These are phyloP conservation scores for Daktulosphaira vitifoliae DNA, from an alignment of 1,140 invertebrate genomes.

Conservation along the genomic window DNA sequence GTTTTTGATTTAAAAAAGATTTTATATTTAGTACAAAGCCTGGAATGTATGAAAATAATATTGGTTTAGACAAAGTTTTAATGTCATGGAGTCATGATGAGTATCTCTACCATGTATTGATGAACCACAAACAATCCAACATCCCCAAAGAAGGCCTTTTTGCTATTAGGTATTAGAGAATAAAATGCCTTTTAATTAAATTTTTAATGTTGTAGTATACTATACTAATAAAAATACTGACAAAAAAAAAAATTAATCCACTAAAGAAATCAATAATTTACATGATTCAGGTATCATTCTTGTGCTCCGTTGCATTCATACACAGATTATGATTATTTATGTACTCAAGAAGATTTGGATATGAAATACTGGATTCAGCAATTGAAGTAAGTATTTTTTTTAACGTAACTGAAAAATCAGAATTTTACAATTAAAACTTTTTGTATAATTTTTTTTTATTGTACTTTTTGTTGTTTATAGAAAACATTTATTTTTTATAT, in stretches of 20 bases:
- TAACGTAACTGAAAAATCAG: no score
- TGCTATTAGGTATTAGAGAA: neutral
- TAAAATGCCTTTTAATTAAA: neutral
- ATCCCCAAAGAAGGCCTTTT: conserved; percentile 65
- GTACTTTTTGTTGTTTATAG: no score
- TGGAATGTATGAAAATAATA: conserved; percentile 83
- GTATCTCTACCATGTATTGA: conserved; percentile 75
- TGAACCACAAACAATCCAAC: conserved; percentile 70
- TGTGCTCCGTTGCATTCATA: conserved; percentile 91
- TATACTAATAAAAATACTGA: no score
- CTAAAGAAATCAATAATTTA: neutral
- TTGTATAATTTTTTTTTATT: no score
- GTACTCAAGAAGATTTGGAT: conserved; percentile 61
- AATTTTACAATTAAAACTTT: no score
- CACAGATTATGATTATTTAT: conserved; percentile 73
- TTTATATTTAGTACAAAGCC: conserved; percentile 62
- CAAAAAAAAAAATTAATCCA: no score
- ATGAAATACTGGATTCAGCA: conserved; percentile 71
- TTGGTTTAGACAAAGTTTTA: conserved; percentile 75
- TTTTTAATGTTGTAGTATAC: no score
- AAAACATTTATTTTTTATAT: no score
- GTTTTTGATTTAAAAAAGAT: neutral
- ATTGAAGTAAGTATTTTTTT: conserved; percentile 91
- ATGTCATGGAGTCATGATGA: conserved; percentile 99
- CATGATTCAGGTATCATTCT: conserved; percentile 64